These are phyloP conservation scores for Siniperca chuatsi DNA, from an alignment of 2,113 vertebrate genomes.

Conservation along the genomic window DNA sequence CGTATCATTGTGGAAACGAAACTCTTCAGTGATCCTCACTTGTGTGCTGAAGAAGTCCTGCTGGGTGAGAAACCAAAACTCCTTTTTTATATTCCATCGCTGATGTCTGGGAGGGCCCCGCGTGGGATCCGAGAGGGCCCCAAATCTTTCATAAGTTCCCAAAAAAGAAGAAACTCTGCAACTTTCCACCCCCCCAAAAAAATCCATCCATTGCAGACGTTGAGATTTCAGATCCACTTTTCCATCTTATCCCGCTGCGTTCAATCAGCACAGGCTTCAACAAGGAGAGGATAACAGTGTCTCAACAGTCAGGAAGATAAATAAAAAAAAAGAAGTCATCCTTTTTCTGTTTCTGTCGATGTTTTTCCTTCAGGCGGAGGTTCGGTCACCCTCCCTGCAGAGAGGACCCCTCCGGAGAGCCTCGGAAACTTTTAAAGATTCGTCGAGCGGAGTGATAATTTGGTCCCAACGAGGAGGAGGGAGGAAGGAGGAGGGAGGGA, in stretches of 20 bases:
- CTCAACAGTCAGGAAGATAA: background rate
- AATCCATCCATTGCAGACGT: background rate
- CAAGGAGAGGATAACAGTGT: background rate
- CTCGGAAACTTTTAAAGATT: slow-evolving; percentile 10
- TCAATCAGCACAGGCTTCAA: slow-evolving; percentile 17
- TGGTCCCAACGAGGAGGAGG: background rate
- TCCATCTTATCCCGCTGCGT: background rate
- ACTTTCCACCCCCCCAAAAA: background rate
- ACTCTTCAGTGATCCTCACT: slow-evolving; percentile 6
- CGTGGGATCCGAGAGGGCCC: background rate
- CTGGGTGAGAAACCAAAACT: background rate
- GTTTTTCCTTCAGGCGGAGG: slow-evolving; percentile 3
- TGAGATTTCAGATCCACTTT: background rate
- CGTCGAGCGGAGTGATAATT: background rate
- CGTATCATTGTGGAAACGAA: background rate
- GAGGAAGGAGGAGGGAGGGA: background rate
- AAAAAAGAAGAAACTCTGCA: background rate
- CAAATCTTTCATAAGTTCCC: background rate
- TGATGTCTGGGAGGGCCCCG: background rate
- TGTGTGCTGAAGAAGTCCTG: background rate
- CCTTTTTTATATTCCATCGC: background rate
- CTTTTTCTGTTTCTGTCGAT: background rate
- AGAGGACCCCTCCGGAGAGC: slow-evolving; percentile 3
- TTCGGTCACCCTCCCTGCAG: slow-evolving; percentile 23
- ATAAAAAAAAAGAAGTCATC: background rate